phyloP scores from a whole-genome alignment of 2,797 vertebrate genomes.

The Telmatherina bonti region DNA sequence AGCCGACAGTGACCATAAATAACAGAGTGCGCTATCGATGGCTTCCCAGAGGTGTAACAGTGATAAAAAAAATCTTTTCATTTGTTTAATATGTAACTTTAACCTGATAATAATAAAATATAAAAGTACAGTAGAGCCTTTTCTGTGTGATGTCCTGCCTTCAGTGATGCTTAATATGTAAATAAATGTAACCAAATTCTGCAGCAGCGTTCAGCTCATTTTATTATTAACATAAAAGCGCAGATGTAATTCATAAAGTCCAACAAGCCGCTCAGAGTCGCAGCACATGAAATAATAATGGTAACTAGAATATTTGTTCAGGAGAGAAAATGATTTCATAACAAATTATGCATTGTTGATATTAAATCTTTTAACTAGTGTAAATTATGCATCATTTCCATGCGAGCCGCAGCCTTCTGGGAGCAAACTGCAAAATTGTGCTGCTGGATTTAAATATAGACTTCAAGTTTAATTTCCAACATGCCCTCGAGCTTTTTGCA shows the following conservation, averaged over 20 bases:
- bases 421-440: conserved; percentile 4
- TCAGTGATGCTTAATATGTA: not conserved
- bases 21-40: conserved; percentile 67
- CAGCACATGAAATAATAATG: not conserved
- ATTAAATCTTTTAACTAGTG: conserved; percentile 11
- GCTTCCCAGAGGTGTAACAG: conserved; percentile 39
- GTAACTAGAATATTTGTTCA: not conserved
- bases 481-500: conserved; percentile 28
- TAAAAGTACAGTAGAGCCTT: not conserved
- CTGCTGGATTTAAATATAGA: conserved; percentile 25
- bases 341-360: not conserved
- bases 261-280: not conserved
- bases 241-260: not conserved
- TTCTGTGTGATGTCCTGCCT: not conserved
- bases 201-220: not conserved
- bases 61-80: not conserved
- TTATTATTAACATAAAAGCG: not conserved
- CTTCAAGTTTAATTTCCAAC: conserved; percentile 23
- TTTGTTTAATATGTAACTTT: not conserved
- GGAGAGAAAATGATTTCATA: not conserved
- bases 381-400: not conserved
- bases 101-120: not conserved
- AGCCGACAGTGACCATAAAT: conserved; percentile 70
- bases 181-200: not conserved
- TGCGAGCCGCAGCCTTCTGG: conserved; percentile 1